A percentile compares a stretch with the other conserved stretches of the same genome.
phyloP scores from a whole-genome alignment of 2,888 invertebrate species.

The Hoplodrina ambigua region DNA sequence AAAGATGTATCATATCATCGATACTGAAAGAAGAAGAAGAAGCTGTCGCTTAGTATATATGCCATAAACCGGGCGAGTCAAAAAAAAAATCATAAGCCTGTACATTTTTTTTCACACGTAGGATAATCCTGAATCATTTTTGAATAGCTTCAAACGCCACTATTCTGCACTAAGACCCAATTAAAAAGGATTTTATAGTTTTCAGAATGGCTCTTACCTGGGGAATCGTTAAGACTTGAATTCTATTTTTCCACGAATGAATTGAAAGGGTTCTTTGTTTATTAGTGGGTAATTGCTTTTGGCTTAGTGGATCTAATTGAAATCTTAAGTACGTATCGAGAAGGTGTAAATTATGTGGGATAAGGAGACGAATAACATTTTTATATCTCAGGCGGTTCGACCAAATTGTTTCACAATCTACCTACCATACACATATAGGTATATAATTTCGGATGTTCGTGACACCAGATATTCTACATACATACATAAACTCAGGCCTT shows the following conservation, averaged over 20 bases:
- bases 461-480: no score
- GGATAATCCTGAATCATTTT: slow-evolving; percentile 19
- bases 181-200: slow-evolving; percentile 39
- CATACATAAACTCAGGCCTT: no score
- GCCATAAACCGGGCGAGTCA: no score
- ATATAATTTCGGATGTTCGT: no score
- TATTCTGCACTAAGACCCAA: slow-evolving; percentile 22
- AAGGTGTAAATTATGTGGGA: slow-evolving; percentile 8
- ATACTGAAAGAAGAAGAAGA: no score
- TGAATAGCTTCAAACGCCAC: not conserved
- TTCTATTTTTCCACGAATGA: slow-evolving; percentile 32
- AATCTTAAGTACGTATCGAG: slow-evolving; percentile 20
- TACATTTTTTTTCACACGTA: slow-evolving; percentile 14
- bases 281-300: slow-evolving; percentile 28
- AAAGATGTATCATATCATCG: no score
- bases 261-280: slow-evolving; percentile 28
- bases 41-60: no score
- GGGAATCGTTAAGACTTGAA: slow-evolving; percentile 35
- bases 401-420: not conserved
- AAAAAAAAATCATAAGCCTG: not conserved
- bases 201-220: slow-evolving; percentile 29
- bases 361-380: not conserved
- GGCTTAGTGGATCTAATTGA: slow-evolving; percentile 37
- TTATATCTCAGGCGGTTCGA: not conserved
- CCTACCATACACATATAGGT: not conserved